Evolutionary conservation across 2,797 vertebrate genomes (phyloP).

Genomic region (Pseudochaenichthys georgianus): DNA sequence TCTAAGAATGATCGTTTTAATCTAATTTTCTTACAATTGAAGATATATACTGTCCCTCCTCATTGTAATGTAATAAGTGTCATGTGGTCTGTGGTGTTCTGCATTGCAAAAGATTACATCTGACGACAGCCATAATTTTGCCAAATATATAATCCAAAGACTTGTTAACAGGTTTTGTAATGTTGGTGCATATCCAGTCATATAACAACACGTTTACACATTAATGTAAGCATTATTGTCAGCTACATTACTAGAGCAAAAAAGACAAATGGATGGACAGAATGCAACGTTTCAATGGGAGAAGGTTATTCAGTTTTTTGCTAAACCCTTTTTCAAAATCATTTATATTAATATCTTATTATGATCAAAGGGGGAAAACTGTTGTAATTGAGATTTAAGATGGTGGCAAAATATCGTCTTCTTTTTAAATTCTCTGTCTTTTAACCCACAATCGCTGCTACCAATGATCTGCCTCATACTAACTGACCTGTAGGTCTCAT

Average conservation of each 20-base stretch:
- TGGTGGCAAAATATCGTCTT: neutral
- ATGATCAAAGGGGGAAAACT: neutral
- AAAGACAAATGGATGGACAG: neutral
- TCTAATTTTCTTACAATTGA: neutral
- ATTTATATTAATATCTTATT: no score
- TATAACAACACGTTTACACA: neutral
- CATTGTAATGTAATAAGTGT: slow-evolving; percentile 6
- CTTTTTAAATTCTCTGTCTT: neutral
- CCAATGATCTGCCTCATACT: slow-evolving; percentile 6
- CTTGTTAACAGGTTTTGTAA: slow-evolving; percentile 28
- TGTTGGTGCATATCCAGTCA: neutral
- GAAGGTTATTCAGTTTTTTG: neutral
- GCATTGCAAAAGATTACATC: slow-evolving; percentile 36
- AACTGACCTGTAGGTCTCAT: slow-evolving; percentile 18
- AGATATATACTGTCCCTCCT: neutral
- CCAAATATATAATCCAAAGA: slow-evolving; percentile 39
- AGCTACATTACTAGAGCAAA: neutral
- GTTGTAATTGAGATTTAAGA: neutral
- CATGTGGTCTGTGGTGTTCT: slow-evolving; percentile 25
- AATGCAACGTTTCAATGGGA: neutral
- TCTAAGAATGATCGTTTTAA: slow-evolving; percentile 7
- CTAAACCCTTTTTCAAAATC: neutral
- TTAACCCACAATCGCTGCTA: neutral
- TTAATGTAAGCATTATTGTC: neutral
- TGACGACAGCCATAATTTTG: neutral